These are phyloP conservation scores for Pipistrellus pipistrellus DNA, from an alignment of 2,797 vertebrate genomes.

Conservation along the genomic window DNA sequence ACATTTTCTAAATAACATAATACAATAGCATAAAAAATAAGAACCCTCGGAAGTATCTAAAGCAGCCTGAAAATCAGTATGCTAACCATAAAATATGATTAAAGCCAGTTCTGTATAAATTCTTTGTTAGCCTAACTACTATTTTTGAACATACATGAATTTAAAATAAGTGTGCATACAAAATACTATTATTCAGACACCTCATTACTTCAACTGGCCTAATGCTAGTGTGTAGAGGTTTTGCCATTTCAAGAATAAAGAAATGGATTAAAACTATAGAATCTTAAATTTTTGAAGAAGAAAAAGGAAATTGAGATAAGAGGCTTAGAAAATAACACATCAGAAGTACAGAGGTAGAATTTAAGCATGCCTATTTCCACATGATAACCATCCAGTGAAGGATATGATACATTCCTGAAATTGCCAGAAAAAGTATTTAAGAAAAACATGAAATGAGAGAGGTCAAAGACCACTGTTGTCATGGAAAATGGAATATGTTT, in stretches of 20 bases:
- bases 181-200: constrained; percentile 26
- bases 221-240: not conserved
- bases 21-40: constrained; percentile 24
- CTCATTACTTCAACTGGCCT: not conserved
- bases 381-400: not conserved
- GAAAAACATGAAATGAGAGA: constrained; percentile 32
- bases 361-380: constrained; percentile 28
- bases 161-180: not conserved
- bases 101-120: constrained; percentile 22
- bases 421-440: constrained; percentile 7
- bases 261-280: constrained; percentile 41
- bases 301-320: not conserved
- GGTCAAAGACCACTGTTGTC: not conserved
- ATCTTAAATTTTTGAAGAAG: not conserved
- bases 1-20: constrained; percentile 41
- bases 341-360: not conserved
- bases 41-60: constrained; percentile 10
- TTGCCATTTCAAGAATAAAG: constrained; percentile 23
- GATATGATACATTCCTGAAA: constrained; percentile 48
- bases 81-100: constrained; percentile 27
- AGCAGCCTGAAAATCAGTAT: constrained; percentile 3
- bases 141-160: constrained; percentile 3
- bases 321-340: not conserved
- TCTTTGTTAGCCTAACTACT: not conserved
- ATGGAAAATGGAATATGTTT: constrained; percentile 4